Conservation (phyloP, 2,113 vertebrate genomes). For the Seriola quinqueradiata region DNA sequence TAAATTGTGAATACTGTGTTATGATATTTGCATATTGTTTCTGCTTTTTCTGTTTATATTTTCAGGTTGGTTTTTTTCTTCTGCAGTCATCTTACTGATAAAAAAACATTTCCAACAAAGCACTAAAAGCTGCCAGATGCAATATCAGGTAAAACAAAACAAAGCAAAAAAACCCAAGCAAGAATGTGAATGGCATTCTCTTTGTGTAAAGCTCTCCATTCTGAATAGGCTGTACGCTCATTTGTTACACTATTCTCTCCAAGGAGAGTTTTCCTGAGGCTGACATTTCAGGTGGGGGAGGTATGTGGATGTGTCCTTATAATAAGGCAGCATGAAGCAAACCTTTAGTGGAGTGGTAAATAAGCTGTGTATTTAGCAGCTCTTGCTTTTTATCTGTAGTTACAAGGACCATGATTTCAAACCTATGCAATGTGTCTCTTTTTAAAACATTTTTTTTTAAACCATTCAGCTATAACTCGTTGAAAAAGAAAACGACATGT, state of each 20-base stretch:
- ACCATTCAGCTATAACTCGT: neutral
- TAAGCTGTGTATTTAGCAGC: slow-evolving; percentile 8
- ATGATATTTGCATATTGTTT: neutral
- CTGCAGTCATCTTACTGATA: neutral
- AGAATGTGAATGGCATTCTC: slow-evolving; percentile 12
- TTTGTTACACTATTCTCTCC: slow-evolving; percentile 24
- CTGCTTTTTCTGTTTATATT: neutral
- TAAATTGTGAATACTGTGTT: neutral
- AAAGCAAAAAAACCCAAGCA: neutral
- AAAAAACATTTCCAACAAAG: slow-evolving; percentile 6
- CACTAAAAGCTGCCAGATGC: neutral
- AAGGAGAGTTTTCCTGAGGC: slow-evolving; percentile 28
- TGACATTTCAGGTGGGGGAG: slow-evolving; percentile 38
- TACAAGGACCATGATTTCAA: neutral
- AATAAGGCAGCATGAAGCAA: slow-evolving; percentile 4
- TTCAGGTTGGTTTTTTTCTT: neutral
- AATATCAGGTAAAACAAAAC: slow-evolving; percentile 19
- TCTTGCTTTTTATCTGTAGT: neutral
- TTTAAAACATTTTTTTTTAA: no score
- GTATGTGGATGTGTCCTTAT: slow-evolving; percentile 25
- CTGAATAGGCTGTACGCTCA: slow-evolving; percentile 11
- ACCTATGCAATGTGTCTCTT: neutral
- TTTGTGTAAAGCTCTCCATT: slow-evolving; percentile 12
- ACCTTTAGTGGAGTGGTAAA: neutral
- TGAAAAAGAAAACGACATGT: neutral